Percentiles rank a stretch among this genome's conserved stretches.
Conservation (phyloP, 2,888 invertebrate genomes). For the Ennomos erosarius region DNA sequence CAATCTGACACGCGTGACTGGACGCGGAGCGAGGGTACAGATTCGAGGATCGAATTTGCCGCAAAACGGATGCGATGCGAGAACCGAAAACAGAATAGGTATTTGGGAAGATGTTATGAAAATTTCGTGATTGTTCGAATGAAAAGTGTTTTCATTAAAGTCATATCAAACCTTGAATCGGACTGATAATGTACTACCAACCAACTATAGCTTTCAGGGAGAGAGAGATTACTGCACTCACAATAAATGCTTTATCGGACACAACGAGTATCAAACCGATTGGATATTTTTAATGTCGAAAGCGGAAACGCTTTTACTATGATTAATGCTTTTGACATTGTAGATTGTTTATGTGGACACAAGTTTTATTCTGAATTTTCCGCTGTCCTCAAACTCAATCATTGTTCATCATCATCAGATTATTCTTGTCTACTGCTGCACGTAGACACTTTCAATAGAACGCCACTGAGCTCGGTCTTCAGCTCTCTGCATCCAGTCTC, state of each 20-base stretch:
- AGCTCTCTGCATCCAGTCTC: no score
- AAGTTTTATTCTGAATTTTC: no score
- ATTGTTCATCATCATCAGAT: no score
- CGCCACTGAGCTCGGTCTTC: no score
- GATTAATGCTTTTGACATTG: slow-evolving; percentile 43
- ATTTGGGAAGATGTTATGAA: slow-evolving; percentile 35
- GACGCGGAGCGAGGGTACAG: slow-evolving; percentile 45
- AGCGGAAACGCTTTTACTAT: slow-evolving; percentile 45
- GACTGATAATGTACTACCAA: no score
- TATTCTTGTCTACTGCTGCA: no score
- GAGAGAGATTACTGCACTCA: slow-evolving; percentile 56
- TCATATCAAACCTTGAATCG: no score
- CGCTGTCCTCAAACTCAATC: no score
- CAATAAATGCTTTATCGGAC: slow-evolving; percentile 50
- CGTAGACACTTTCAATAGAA: no score
- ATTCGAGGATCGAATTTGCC: slow-evolving; percentile 65
- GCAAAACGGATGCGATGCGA: slow-evolving; percentile 52
- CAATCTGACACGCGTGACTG: slow-evolving; percentile 73
- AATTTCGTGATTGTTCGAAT: background rate
- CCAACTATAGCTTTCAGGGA: slow-evolving; percentile 58
- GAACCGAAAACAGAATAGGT: slow-evolving; percentile 28
- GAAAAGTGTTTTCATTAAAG: no score
- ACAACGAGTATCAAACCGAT: slow-evolving; percentile 43
- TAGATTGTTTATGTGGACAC: slow-evolving; percentile 1
- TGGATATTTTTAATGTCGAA: slow-evolving; percentile 43